Percentiles rank a stretch among this genome's conserved stretches.
phyloP scores from a whole-genome alignment of 2,888 invertebrate species.

The Xiphydria camelus region DNA sequence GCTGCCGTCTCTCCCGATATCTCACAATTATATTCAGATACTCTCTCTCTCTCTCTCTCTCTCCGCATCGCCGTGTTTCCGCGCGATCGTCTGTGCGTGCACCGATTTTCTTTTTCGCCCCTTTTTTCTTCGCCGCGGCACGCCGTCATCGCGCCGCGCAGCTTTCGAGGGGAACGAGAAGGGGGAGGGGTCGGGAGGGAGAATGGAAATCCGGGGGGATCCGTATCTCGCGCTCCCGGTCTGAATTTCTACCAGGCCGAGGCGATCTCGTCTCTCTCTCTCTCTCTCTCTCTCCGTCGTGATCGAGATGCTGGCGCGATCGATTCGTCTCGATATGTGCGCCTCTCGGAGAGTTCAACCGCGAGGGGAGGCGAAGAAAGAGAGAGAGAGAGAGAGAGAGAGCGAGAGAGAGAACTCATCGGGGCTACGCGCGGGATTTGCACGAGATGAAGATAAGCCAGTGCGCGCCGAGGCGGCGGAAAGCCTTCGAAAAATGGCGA shows the following conservation, averaged over 20 bases:
- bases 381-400: no score
- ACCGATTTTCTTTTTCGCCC: background rate
- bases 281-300: slow-evolving; percentile 17
- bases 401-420: no score
- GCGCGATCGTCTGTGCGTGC: background rate
- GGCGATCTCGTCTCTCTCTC: background rate
- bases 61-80: background rate
- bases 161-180: slow-evolving; percentile 1
- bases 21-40: slow-evolving; percentile 38
- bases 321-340: slow-evolving; percentile 47
- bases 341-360: no score
- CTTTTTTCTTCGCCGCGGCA: no score
- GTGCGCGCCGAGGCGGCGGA: no score
- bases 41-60: background rate
- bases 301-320: slow-evolving; percentile 33
- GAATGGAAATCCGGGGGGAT: background rate
- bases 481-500: no score
- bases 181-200: background rate
- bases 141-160: no score
- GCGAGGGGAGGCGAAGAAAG: background rate
- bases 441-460: slow-evolving; percentile 29
- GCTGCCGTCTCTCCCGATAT: slow-evolving; percentile 18
- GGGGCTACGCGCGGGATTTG: slow-evolving; percentile 20
- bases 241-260: background rate
- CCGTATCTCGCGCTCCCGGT: background rate